Conservation (phyloP, 2,888 invertebrate genomes). For the Caenorhabditis sulstoni region DNA sequence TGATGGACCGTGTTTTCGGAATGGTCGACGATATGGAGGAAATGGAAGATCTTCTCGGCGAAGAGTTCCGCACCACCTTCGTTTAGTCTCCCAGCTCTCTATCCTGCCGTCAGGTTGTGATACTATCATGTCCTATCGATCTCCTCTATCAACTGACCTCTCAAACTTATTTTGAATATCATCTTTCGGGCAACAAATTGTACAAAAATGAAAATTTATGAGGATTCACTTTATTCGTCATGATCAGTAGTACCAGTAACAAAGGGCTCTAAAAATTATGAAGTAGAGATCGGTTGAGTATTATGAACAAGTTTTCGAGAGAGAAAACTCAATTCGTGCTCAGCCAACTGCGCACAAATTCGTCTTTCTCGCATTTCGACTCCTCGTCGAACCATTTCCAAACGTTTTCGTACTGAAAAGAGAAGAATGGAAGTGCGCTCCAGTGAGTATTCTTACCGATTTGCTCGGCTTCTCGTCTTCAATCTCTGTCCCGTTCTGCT, state of each 20-base stretch:
- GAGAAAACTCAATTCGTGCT: background rate
- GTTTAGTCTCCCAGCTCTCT: too few relatives aligned
- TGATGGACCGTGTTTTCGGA: background rate
- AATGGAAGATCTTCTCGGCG: slow-evolving; percentile 14
- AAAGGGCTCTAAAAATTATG: slow-evolving; percentile 10
- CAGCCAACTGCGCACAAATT: slow-evolving; percentile 62
- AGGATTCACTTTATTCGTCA: too few relatives aligned
- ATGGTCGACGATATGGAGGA: background rate
- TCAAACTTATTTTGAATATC: too few relatives aligned
- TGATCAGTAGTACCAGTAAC: too few relatives aligned
- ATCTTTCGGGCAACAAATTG: too few relatives aligned
- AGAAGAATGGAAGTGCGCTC: background rate
- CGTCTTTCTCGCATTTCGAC: slow-evolving; percentile 67
- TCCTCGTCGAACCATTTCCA: slow-evolving; percentile 68
- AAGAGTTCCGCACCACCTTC: background rate
- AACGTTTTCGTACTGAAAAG: slow-evolving; percentile 65
- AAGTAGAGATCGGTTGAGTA: too few relatives aligned
- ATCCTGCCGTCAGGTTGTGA: too few relatives aligned
- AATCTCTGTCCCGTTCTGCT: slow-evolving; percentile 16
- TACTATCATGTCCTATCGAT: too few relatives aligned
- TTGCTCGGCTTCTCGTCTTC: background rate
- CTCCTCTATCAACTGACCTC: too few relatives aligned
- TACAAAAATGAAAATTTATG: too few relatives aligned
- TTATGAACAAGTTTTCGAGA: background rate
- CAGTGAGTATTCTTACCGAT: slow-evolving; percentile 4